A percentile compares a stretch with the other conserved stretches of the same genome.
phyloP scores from a whole-genome alignment of 2,113 vertebrate genomes.

The Myiagra hebetior region DNA sequence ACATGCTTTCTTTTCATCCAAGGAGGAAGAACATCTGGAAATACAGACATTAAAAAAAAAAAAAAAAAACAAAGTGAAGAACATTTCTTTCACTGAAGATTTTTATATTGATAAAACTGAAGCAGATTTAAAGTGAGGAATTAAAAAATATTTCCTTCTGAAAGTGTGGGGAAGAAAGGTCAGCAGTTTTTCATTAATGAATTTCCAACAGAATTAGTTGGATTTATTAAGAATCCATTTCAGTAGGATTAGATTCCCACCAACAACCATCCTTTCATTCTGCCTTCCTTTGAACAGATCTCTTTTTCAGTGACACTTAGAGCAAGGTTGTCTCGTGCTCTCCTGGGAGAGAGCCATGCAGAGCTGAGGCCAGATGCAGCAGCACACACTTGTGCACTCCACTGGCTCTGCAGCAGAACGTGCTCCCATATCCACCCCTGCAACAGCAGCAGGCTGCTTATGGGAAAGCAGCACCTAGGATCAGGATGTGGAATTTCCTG shows the following conservation, averaged over 20 bases:
- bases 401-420: neutral
- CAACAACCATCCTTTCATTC: fast-evolving
- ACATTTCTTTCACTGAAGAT: neutral
- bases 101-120: neutral
- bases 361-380: neutral
- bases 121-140: neutral
- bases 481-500: neutral
- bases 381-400: neutral
- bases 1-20: neutral
- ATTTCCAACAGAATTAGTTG: neutral
- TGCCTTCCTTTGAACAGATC: neutral
- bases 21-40: neutral
- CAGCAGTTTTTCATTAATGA: neutral
- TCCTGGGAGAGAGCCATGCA: neutral
- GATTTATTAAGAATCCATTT: neutral
- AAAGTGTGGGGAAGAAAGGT: neutral
- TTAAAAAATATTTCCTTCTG: neutral
- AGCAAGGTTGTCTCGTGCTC: neutral
- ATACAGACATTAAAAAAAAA: neutral
- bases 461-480: neutral
- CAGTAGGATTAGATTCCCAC: neutral
- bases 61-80: neutral
- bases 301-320: neutral
- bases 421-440: neutral
- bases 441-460: neutral